Evolutionary conservation across 2,797 vertebrate species (phyloP).

Genomic region (Rhincodon typus): DNA sequence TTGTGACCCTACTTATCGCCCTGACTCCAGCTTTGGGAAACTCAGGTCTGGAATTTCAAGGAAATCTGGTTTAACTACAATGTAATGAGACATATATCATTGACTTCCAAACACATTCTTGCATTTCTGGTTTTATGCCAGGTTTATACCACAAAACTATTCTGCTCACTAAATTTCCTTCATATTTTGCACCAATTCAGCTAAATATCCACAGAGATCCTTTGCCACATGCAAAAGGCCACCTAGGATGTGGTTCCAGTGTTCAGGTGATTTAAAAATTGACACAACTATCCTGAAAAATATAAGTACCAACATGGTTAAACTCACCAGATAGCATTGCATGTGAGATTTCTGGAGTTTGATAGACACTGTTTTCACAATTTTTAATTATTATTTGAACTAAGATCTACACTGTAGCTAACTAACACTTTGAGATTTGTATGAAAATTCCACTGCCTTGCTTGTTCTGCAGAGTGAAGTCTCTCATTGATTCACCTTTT

Average conservation of each 20-base stretch:
- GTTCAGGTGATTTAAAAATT: too few species aligned
- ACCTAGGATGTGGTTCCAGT: not conserved
- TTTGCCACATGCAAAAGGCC: not conserved
- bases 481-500: not conserved
- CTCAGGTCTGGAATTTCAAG: not conserved
- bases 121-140: not conserved
- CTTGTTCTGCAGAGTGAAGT: not conserved
- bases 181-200: not conserved
- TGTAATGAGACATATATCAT: not conserved
- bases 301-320: too few species aligned
- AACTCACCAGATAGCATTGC: too few species aligned
- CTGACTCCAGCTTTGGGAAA: too few species aligned
- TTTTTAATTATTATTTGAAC: not conserved
- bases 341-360: not conserved
- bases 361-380: not conserved
- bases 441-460: not conserved
- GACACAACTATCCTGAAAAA: too few species aligned
- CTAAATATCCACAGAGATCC: not conserved
- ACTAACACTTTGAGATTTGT: not conserved
- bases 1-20: too few species aligned
- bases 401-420: not conserved
- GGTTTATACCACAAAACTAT: not conserved
- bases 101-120: not conserved
- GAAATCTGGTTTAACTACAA: not conserved
- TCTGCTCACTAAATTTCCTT: not conserved